A percentile compares a stretch with the other conserved stretches of the same genome.
Evolutionary conservation across 2,113 vertebrate genomes (phyloP).

Genomic region (Pica pica): DNA sequence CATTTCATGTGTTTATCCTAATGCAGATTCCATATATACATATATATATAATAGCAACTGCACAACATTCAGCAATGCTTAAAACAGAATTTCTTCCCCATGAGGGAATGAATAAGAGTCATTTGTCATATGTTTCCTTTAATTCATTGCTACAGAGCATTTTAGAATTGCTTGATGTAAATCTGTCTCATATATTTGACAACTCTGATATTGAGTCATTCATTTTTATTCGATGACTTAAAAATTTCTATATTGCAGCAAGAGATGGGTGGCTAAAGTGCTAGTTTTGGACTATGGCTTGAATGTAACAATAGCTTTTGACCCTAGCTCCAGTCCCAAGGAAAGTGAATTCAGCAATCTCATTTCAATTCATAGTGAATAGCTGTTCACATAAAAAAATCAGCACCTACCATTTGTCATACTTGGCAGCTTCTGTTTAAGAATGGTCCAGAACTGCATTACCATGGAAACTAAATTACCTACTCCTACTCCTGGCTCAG

Average conservation of each 20-base stretch:
- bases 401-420: constrained; percentile 54
- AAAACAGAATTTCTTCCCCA: constrained; percentile 32
- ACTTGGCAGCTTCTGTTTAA: constrained; percentile 58
- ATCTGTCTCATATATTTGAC: constrained; percentile 35
- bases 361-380: constrained; percentile 55
- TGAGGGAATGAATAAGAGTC: background rate
- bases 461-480: constrained; percentile 56
- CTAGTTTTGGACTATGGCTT: background rate
- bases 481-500: constrained; percentile 53
- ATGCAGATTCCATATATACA: background rate
- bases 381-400: constrained; percentile 66
- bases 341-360: constrained; percentile 60
- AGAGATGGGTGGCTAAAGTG: constrained; percentile 9
- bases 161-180: constrained; percentile 37
- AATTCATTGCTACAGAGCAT: constrained; percentile 41
- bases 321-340: constrained; percentile 25
- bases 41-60: background rate
- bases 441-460: constrained; percentile 59
- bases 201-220: constrained; percentile 36
- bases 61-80: constrained; percentile 42
- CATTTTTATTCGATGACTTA: constrained; percentile 36
- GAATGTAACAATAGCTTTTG: constrained; percentile 36
- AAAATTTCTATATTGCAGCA: constrained; percentile 42
- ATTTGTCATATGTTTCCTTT: constrained; percentile 38
- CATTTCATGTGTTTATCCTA: background rate